phyloP scores from a whole-genome alignment of 92 coral and sea anemone genomes.

The Zoanthus gigantus region DNA sequence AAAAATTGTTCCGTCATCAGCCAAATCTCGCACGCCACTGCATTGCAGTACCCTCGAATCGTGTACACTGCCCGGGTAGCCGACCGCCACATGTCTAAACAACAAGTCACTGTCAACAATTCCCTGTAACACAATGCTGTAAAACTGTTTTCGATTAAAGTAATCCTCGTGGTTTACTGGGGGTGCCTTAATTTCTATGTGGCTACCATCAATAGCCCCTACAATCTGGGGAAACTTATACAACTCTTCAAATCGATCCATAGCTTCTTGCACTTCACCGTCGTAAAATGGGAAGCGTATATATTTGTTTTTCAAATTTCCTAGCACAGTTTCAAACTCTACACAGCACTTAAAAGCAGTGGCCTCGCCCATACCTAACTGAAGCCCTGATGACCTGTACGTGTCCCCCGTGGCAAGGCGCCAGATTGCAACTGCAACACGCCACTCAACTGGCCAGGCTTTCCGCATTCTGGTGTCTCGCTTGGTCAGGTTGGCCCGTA shows the following conservation, averaged over 20 bases:
- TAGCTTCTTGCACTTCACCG: constrained; percentile 59
- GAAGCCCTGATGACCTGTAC: constrained; percentile 57
- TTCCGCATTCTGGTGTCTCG: constrained; percentile 43
- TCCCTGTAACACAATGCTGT: constrained; percentile 63
- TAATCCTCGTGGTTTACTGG: constrained; percentile 59
- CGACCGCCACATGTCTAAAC: constrained; percentile 51
- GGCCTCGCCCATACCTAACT: constrained; percentile 60
- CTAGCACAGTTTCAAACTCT: not conserved
- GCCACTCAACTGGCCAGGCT: constrained; percentile 51
- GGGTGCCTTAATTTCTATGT: constrained; percentile 70
- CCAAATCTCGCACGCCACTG: too few species aligned
- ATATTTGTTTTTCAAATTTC: not conserved
- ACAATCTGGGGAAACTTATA: constrained; percentile 64
- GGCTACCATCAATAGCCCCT: constrained; percentile 55
- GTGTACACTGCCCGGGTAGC: constrained; percentile 61
- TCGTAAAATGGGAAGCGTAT: constrained; percentile 64
- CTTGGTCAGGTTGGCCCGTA: constrained; percentile 6
- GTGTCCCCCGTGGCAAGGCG: constrained; percentile 56
- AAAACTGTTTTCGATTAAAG: constrained; percentile 67
- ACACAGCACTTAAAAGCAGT: not conserved
- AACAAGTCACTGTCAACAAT: constrained; percentile 40
- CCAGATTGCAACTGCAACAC: constrained; percentile 58
- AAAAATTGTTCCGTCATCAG: too few species aligned
- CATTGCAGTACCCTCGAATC: not conserved
- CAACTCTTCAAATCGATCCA: constrained; percentile 57